Conservation (phyloP, 2,797 vertebrate genomes). For the Arrhamphus sclerolepis region DNA sequence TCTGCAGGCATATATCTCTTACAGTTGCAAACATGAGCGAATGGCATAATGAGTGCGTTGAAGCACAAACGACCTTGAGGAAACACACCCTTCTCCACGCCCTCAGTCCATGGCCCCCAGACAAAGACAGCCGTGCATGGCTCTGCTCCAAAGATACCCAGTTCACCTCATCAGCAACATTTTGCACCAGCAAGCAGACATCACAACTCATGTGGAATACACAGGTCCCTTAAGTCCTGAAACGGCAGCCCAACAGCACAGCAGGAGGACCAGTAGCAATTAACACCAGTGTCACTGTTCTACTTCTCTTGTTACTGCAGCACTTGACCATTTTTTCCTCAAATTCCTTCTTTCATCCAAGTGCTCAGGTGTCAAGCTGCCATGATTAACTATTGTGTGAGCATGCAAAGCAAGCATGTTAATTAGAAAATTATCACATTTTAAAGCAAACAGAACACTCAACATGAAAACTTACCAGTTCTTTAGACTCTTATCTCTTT, state of each 20-base stretch:
- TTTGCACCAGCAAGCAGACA: slow-evolving; percentile 23
- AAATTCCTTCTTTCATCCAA: slow-evolving; percentile 7
- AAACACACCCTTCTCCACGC: slow-evolving; percentile 40
- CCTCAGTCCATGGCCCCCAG: slow-evolving; percentile 53
- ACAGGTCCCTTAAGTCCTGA: neutral
- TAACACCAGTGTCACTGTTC: slow-evolving; percentile 37
- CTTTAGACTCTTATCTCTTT: neutral
- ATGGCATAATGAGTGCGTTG: slow-evolving; percentile 43
- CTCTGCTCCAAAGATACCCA: slow-evolving; percentile 54
- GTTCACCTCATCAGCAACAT: slow-evolving; percentile 69
- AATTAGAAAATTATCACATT: slow-evolving; percentile 4
- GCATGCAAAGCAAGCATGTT: slow-evolving; percentile 7
- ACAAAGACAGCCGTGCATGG: slow-evolving; percentile 72
- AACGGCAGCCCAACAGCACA: slow-evolving; percentile 35
- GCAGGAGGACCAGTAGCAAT: slow-evolving; percentile 51
- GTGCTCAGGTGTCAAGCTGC: slow-evolving; percentile 10
- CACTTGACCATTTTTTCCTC: slow-evolving; percentile 27
- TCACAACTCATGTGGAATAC: neutral
- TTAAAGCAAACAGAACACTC: neutral
- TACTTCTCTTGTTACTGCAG: slow-evolving; percentile 48
- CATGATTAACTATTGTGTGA: neutral
- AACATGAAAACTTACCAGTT: neutral
- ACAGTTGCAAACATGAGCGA: slow-evolving; percentile 32
- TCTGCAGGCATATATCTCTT: neutral
- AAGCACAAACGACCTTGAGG: slow-evolving; percentile 69